Conservation (phyloP, 2,113 vertebrate genomes). For the Barbus barbus region DNA sequence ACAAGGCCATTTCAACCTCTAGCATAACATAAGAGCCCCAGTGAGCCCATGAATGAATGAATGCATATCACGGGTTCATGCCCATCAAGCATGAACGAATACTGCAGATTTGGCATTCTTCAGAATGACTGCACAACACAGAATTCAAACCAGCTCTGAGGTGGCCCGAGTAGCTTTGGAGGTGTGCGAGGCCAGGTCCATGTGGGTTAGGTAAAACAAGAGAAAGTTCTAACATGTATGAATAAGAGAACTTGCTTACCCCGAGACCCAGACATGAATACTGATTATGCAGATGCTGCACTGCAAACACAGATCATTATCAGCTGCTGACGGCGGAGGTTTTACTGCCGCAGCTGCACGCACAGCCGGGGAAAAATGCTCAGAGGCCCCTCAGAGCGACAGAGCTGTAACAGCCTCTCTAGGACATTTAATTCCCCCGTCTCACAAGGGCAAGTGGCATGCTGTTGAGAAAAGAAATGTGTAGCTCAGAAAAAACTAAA, state of each 20-base stretch:
- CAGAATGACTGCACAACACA: background rate
- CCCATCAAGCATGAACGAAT: background rate
- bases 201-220: conserved; percentile 20
- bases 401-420: background rate
- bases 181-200: background rate
- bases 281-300: conserved; percentile 34
- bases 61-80: too few relatives aligned
- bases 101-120: background rate
- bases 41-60: too few relatives aligned
- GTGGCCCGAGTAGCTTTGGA: background rate
- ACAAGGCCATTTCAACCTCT: background rate
- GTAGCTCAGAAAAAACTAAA: background rate
- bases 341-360: conserved; percentile 25
- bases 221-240: conserved; percentile 25
- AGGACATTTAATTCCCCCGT: background rate
- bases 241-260: conserved; percentile 37
- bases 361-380: background rate
- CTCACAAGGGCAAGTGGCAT: background rate
- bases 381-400: background rate
- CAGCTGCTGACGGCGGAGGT: conserved; percentile 38
- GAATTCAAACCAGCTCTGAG: conserved; percentile 2
- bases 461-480: background rate
- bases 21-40: background rate
- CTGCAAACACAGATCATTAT: conserved; percentile 46
- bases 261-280: conserved; percentile 28